phyloP scores from a whole-genome alignment of 2,113 vertebrate genomes.

The Muscicapa adusta region DNA sequence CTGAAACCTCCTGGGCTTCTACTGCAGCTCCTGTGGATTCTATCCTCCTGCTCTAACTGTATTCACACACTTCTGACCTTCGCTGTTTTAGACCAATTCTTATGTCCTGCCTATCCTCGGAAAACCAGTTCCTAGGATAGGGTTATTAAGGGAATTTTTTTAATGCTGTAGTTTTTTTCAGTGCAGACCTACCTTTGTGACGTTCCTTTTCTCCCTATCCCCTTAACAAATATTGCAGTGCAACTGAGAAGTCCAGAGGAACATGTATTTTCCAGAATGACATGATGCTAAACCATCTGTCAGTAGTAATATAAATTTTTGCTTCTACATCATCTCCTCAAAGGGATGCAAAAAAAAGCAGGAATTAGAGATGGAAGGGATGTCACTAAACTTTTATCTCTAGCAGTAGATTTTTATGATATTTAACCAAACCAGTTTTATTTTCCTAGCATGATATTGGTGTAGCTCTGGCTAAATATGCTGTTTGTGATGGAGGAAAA shows the following conservation, averaged over 20 bases:
- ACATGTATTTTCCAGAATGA: background rate
- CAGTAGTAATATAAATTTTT: background rate
- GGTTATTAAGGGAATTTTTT: background rate
- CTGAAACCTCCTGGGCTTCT: background rate
- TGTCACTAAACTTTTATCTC: background rate
- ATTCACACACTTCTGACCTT: background rate
- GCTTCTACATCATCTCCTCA: background rate
- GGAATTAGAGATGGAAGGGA: background rate
- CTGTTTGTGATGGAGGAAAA: background rate
- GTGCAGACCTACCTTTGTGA: background rate
- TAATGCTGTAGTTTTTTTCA: background rate
- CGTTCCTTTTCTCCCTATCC: background rate
- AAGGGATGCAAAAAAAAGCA: background rate
- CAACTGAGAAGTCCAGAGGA: background rate
- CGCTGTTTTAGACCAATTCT: background rate
- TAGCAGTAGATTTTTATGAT: background rate
- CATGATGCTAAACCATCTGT: background rate
- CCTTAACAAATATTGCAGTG: background rate
- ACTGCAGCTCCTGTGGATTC: background rate
- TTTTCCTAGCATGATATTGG: background rate
- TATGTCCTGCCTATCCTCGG: background rate
- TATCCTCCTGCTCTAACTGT: background rate
- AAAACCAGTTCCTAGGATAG: background rate
- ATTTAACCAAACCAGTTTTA: background rate
- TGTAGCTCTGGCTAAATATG: background rate